Conservation (phyloP, 2,113 vertebrate species). For the Cynocephalus volans region DNA sequence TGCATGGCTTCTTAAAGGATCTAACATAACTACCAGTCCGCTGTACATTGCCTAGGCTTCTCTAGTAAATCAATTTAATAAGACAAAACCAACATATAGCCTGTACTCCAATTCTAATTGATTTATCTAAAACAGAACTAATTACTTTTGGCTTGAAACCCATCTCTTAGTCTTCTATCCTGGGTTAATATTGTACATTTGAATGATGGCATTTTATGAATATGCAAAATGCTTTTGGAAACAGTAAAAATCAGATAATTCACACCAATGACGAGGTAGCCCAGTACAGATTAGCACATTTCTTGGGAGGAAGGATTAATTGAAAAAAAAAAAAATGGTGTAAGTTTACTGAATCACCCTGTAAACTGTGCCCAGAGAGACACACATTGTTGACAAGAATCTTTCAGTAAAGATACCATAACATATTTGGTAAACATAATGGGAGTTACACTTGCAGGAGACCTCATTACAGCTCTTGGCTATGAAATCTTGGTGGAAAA, state of each 20-base stretch:
- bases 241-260: slow-evolving; percentile 77
- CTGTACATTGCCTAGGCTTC: not conserved
- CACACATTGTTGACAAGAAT: slow-evolving; percentile 64
- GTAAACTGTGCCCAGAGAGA: slow-evolving; percentile 71
- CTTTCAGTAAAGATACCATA: slow-evolving; percentile 63
- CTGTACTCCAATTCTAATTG: not conserved
- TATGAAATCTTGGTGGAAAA: slow-evolving; percentile 78
- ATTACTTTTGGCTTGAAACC: slow-evolving; percentile 42
- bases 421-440: slow-evolving; percentile 61
- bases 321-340: slow-evolving; percentile 63
- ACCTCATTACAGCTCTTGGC: slow-evolving; percentile 82
- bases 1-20: not conserved
- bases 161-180: not conserved
- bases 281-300: slow-evolving; percentile 76
- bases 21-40: not conserved
- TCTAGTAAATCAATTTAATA: not conserved
- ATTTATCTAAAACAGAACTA: slow-evolving; percentile 55
- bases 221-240: slow-evolving; percentile 66
- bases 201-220: slow-evolving; percentile 70
- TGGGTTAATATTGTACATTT: slow-evolving; percentile 50
- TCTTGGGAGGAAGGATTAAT: slow-evolving; percentile 75
- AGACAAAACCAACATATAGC: not conserved
- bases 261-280: slow-evolving; percentile 62
- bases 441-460: slow-evolving; percentile 62
- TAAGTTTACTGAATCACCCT: slow-evolving; percentile 62